Evolutionary conservation across 2,113 vertebrate genomes (phyloP).

Genomic region (Desmodus rotundus): DNA sequence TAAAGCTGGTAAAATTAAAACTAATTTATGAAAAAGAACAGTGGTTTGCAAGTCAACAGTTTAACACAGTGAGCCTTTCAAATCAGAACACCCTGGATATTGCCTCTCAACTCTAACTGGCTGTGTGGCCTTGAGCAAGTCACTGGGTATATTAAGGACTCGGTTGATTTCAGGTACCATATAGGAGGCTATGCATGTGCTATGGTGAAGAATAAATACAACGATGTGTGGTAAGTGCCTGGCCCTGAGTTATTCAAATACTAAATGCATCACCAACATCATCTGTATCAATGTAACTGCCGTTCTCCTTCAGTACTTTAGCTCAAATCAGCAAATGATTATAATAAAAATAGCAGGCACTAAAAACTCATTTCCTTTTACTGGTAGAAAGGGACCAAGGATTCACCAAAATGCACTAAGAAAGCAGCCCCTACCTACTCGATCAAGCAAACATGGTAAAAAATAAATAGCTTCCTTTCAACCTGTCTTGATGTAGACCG

Average conservation of each 20-base stretch:
- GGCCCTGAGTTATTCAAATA: background rate
- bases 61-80: background rate
- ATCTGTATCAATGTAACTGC: background rate
- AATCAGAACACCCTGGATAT: background rate
- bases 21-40: background rate
- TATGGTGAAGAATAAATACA: background rate
- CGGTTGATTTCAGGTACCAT: background rate
- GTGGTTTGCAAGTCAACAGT: background rate
- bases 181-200: background rate
- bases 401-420: background rate
- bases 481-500: background rate
- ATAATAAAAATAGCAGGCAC: background rate
- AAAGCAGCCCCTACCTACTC: background rate
- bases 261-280: background rate
- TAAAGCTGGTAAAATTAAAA: background rate
- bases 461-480: background rate
- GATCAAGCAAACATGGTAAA: background rate
- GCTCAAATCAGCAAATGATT: background rate
- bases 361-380: background rate
- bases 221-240: too few relatives aligned
- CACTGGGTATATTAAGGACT: background rate
- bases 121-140: background rate
- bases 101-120: background rate
- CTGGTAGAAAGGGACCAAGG: background rate
- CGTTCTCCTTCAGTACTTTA: background rate